Conservation (phyloP, 2,113 vertebrate species). For the Loxodonta africana region DNA sequence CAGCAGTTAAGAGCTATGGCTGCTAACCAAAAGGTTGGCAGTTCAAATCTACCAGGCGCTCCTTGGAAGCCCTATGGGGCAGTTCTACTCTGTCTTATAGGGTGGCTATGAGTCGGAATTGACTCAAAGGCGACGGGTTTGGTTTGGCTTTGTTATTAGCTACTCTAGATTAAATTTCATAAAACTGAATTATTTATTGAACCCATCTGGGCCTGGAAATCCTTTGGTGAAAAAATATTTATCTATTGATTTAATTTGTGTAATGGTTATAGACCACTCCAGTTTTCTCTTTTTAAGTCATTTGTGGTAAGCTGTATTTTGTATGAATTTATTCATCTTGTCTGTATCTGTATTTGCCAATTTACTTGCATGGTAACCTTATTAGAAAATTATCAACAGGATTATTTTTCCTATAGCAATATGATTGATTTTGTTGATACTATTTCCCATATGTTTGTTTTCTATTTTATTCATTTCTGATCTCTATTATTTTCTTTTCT, state of each 20-base stretch:
- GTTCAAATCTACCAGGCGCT: too few relatives aligned
- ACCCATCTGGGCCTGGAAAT: background rate
- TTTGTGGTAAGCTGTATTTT: background rate
- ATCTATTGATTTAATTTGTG: background rate
- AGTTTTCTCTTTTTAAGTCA: constrained; percentile 15
- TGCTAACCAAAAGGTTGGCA: too few relatives aligned
- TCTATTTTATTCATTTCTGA: constrained; percentile 4
- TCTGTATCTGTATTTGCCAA: background rate
- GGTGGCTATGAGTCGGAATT: too few relatives aligned
- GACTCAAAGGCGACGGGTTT: too few relatives aligned
- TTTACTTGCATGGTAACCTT: background rate
- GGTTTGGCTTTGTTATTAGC: background rate
- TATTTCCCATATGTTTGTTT: background rate
- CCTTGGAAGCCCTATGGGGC: too few relatives aligned
- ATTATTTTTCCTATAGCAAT: background rate
- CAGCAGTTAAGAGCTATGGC: too few relatives aligned
- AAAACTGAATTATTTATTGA: background rate
- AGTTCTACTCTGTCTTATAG: too few relatives aligned
- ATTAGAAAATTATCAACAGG: background rate
- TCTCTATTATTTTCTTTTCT: background rate
- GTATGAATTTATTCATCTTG: background rate
- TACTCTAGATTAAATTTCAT: background rate
- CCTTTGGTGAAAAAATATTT: background rate
- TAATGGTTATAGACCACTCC: background rate
- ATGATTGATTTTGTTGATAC: background rate